These are phyloP conservation scores for Rachycentron canadum DNA, from an alignment of 2,797 vertebrate species.

Conservation along the genomic window DNA sequence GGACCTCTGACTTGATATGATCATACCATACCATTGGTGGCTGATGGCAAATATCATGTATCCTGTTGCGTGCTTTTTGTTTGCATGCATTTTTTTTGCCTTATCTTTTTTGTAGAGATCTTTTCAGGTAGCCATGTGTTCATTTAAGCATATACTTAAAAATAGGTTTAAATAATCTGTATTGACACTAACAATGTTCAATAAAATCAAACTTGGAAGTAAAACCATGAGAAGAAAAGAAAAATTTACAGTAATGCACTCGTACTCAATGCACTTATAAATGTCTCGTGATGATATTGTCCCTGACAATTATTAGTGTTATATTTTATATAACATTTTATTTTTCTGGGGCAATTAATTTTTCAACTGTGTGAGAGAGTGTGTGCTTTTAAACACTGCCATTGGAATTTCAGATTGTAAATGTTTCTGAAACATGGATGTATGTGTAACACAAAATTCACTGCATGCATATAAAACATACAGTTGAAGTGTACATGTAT, in stretches of 20 bases:
- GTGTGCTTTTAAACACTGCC: neutral
- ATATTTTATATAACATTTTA: neutral
- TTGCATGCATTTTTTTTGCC: neutral
- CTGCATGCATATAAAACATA: slow-evolving; percentile 6
- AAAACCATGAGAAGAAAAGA: too few relatives aligned
- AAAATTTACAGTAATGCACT: too few relatives aligned
- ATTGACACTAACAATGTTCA: neutral
- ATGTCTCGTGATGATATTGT: too few relatives aligned
- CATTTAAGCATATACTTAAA: neutral
- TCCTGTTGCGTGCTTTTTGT: too few relatives aligned
- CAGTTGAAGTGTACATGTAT: neutral
- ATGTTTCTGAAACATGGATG: neutral
- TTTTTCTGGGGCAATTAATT: neutral
- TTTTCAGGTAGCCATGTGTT: neutral
- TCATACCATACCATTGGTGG: neutral
- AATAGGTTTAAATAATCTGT: too few relatives aligned
- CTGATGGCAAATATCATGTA: neutral
- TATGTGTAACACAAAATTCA: neutral
- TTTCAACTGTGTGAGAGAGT: too few relatives aligned
- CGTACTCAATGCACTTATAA: too few relatives aligned
- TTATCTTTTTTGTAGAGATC: neutral
- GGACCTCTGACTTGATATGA: neutral
- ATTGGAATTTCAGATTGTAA: neutral
- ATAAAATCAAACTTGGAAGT: too few relatives aligned
- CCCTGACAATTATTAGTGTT: too few relatives aligned